phyloP scores from a whole-genome alignment of 1,140 invertebrate genomes.

The Papilio dardanus region DNA sequence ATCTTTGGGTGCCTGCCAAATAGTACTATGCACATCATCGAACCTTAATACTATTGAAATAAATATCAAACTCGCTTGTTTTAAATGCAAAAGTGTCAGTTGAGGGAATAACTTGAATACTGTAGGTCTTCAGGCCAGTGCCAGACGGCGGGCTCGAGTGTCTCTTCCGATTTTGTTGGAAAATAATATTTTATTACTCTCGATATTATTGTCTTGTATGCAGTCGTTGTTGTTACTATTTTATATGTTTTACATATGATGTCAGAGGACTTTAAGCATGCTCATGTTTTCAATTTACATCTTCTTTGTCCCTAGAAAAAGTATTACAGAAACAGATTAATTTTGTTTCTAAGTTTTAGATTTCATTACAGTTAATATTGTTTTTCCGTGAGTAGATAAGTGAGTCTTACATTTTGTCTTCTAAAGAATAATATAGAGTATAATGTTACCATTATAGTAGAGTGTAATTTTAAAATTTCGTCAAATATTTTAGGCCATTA shows the following conservation, averaged over 20 bases:
- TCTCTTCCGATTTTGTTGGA: conserved; percentile 67
- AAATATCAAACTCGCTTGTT: conserved; percentile 45
- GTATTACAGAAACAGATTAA: too few species aligned
- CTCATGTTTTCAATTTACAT: too few species aligned
- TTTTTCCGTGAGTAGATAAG: too few species aligned
- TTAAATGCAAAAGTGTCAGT: conserved; percentile 39
- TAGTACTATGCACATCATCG: conserved; percentile 50
- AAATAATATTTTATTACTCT: conserved; percentile 75
- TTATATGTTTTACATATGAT: neutral
- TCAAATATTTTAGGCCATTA: conserved; percentile 63
- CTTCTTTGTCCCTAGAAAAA: too few species aligned
- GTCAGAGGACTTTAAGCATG: too few species aligned
- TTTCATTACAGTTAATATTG: too few species aligned
- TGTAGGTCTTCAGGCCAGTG: conserved; percentile 60
- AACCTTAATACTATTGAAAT: conserved; percentile 37
- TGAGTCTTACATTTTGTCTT: too few species aligned
- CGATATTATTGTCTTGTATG: conserved; percentile 52
- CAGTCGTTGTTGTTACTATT: neutral
- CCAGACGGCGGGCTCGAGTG: conserved; percentile 58
- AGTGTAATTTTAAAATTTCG: conserved; percentile 8
- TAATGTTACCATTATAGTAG: too few species aligned
- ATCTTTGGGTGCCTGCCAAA: conserved; percentile 77
- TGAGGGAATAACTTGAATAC: conserved; percentile 70
- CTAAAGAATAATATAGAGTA: too few species aligned
- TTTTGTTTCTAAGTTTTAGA: too few species aligned